phyloP scores from a whole-genome alignment of 2,797 vertebrate species.

The Dallia pectoralis region DNA sequence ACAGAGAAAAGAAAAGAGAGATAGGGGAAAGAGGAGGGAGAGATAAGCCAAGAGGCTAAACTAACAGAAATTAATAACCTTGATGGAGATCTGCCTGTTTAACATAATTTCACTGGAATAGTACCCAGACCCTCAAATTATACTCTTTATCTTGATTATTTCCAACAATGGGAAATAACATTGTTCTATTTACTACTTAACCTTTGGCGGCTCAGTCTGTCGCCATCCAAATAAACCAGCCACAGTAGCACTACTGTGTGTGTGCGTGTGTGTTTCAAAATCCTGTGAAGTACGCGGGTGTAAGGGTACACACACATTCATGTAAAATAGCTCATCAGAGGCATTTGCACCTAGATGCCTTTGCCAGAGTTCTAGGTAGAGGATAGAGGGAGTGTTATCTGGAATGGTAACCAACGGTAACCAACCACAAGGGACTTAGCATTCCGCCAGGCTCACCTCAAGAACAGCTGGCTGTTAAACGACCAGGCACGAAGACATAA shows the following conservation, averaged over 20 bases:
- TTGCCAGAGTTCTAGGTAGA: slow-evolving; percentile 53
- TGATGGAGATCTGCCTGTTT: slow-evolving; percentile 61
- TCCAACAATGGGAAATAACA: slow-evolving; percentile 50
- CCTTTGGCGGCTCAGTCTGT: slow-evolving; percentile 23
- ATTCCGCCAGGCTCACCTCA: slow-evolving; percentile 91
- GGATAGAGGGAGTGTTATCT: slow-evolving; percentile 84
- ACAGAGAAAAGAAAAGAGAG: no score
- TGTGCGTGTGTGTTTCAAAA: slow-evolving; percentile 8
- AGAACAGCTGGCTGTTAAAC: slow-evolving; percentile 93
- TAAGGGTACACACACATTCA: background rate
- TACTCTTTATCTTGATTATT: slow-evolving; percentile 59
- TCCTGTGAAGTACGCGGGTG: background rate
- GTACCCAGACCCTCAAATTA: slow-evolving; percentile 41
- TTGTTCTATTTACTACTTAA: slow-evolving; percentile 49
- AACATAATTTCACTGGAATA: slow-evolving; percentile 49
- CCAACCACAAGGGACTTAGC: slow-evolving; percentile 82
- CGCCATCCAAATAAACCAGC: background rate
- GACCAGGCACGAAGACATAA: slow-evolving; percentile 82
- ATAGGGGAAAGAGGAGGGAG: slow-evolving; percentile 28
- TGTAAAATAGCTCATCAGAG: slow-evolving; percentile 63
- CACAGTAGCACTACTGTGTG: background rate
- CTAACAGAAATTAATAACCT: slow-evolving; percentile 64
- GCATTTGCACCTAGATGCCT: slow-evolving; percentile 67
- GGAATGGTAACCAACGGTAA: slow-evolving; percentile 84
- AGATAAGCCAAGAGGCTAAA: slow-evolving; percentile 61